These are phyloP conservation scores for Homarus americanus DNA, from an alignment of 1,140 invertebrate genomes.

Conservation along the genomic window DNA sequence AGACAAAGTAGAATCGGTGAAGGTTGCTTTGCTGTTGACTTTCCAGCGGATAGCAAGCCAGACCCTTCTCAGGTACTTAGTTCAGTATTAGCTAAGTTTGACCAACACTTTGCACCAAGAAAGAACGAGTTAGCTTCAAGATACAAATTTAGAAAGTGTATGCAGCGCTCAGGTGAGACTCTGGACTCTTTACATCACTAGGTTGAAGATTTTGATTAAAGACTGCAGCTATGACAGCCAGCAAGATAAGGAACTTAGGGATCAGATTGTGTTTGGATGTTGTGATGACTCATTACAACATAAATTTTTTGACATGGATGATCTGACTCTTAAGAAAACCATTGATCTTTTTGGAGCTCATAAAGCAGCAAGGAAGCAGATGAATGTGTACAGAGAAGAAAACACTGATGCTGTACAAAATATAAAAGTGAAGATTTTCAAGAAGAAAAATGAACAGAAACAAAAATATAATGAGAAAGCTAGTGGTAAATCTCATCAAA, in stretches of 20 bases:
- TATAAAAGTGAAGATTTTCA: not conserved
- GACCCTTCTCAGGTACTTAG: not conserved
- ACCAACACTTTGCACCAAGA: not conserved
- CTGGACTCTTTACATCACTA: constrained; percentile 5
- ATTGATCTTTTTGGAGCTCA: not conserved
- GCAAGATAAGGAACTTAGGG: not conserved
- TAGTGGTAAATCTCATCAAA: not conserved
- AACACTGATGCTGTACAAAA: not conserved
- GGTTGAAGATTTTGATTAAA: not conserved
- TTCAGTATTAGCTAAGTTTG: not conserved
- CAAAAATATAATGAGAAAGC: not conserved
- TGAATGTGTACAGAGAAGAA: not conserved
- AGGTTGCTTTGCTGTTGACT: constrained; percentile 11
- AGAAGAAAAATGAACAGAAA: not conserved
- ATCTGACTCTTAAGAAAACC: constrained; percentile 5
- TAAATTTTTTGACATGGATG: not conserved
- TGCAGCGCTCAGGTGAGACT: not conserved
- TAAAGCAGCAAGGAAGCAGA: not conserved
- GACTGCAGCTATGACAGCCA: not conserved
- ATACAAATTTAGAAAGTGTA: constrained; percentile 6
- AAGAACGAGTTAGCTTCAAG: constrained; percentile 5
- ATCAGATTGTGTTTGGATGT: constrained; percentile 6
- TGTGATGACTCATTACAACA: not conserved
- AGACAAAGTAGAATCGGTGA: not conserved
- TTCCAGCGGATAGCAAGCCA: not conserved